Evolutionary conservation across 2,797 vertebrate genomes (phyloP).

Genomic region (Melanogrammus aeglefinus): DNA sequence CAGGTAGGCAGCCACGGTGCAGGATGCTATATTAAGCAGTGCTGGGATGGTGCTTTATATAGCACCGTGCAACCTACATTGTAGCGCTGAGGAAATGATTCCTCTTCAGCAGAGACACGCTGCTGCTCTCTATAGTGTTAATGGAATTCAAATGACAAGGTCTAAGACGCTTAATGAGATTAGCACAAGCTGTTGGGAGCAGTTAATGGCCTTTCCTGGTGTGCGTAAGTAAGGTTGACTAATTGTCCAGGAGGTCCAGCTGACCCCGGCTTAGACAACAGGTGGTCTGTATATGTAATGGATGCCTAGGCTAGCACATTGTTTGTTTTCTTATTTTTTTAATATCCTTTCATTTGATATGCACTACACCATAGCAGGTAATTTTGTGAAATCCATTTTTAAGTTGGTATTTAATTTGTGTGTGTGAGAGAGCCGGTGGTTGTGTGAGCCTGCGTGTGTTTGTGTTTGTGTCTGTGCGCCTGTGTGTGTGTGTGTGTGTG

Average conservation of each 20-base stretch:
- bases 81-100: background rate
- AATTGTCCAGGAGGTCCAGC: slow-evolving; percentile 6
- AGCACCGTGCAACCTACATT: background rate
- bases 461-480: background rate
- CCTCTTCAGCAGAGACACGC: background rate
- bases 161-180: slow-evolving; percentile 65
- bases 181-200: slow-evolving; percentile 58
- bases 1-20: background rate
- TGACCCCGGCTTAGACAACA: slow-evolving; percentile 16
- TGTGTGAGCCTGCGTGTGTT: too few relatives aligned
- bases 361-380: too few relatives aligned
- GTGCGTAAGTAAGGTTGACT: slow-evolving; percentile 65
- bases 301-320: background rate
- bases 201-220: slow-evolving; percentile 70
- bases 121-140: slow-evolving; percentile 35
- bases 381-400: too few relatives aligned
- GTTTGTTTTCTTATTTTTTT: too few relatives aligned
- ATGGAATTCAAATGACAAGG: slow-evolving; percentile 55
- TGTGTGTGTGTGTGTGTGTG: too few relatives aligned
- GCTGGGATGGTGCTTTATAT: background rate
- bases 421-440: background rate
- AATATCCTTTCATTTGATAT: too few relatives aligned
- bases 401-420: too few relatives aligned
- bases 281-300: slow-evolving; percentile 19
- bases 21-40: background rate